Evolutionary conservation across 2,797 vertebrate species (phyloP).

Genomic region (Picus viridis): DNA sequence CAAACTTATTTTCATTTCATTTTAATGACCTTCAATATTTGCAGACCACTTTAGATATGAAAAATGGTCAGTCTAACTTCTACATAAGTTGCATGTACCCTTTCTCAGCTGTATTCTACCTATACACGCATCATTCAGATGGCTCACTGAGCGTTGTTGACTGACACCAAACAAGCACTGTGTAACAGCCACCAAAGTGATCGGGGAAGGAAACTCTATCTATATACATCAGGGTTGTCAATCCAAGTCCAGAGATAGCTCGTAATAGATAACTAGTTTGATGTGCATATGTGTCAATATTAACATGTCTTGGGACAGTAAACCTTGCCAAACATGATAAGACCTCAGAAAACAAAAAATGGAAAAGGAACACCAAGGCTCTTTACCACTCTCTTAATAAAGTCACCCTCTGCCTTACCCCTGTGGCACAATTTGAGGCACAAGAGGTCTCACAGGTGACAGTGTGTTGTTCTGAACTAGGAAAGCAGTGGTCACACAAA

Average conservation of each 20-base stretch:
- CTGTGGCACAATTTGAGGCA: not conserved
- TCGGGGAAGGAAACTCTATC: not conserved
- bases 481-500: not conserved
- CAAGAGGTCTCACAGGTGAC: not conserved
- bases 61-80: not conserved
- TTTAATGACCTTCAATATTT: constrained; percentile 28
- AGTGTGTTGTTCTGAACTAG: not conserved
- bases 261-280: not conserved
- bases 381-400: not conserved
- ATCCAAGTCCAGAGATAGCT: not conserved
- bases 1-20: constrained; percentile 10
- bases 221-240: not conserved
- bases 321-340: not conserved
- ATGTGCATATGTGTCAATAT: not conserved
- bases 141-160: not conserved
- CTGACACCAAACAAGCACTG: not conserved
- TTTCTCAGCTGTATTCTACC: not conserved
- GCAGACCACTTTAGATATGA: not conserved
- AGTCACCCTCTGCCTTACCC: not conserved
- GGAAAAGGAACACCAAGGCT: not conserved
- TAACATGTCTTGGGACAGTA: not conserved
- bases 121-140: not conserved
- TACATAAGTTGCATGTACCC: not conserved
- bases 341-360: not conserved
- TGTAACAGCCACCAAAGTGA: not conserved